A percentile compares a stretch with the other conserved stretches of the same genome.
Conservation (phyloP, 1,140 invertebrate genomes). For the Caerostris extrusa region DNA sequence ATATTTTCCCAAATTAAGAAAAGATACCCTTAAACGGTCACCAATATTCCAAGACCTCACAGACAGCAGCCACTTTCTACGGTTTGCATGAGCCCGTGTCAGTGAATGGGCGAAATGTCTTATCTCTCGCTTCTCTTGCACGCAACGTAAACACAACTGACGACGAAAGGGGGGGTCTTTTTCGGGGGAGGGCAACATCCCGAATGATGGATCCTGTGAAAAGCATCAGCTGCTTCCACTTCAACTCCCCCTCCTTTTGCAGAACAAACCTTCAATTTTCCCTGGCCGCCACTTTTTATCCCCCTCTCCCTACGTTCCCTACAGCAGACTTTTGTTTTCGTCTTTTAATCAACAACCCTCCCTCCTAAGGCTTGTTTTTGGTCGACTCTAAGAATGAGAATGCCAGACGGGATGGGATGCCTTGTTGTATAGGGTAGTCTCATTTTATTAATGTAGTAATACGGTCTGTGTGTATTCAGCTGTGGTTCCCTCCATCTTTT, state of each 20-base stretch:
- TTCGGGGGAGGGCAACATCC: background rate
- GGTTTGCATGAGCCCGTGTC: background rate
- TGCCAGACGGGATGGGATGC: background rate
- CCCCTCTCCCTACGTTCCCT: background rate
- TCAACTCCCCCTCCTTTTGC: background rate
- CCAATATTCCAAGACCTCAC: background rate
- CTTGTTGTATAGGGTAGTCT: background rate
- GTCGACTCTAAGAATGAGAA: background rate
- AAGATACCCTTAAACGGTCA: background rate
- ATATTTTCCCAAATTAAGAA: conserved; percentile 19
- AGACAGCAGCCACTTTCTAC: background rate
- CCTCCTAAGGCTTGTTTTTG: conserved; percentile 21
- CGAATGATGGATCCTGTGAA: conserved; percentile 69
- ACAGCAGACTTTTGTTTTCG: conserved; percentile 48
- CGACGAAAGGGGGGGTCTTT: background rate
- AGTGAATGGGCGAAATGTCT: conserved; percentile 7
- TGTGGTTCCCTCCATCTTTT: background rate
- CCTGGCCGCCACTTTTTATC: conserved; percentile 17
- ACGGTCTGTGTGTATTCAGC: conserved; percentile 48
- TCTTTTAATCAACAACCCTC: conserved; percentile 72
- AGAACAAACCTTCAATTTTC: conserved; percentile 33
- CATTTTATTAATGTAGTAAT: conserved; percentile 43
- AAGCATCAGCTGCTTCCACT: conserved; percentile 50
- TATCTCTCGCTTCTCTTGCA: conserved; percentile 19
- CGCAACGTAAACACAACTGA: conserved; percentile 66